These are phyloP conservation scores for Orthonevra nobilis DNA, from an alignment of 2,888 invertebrate genomes.

Conservation along the genomic window DNA sequence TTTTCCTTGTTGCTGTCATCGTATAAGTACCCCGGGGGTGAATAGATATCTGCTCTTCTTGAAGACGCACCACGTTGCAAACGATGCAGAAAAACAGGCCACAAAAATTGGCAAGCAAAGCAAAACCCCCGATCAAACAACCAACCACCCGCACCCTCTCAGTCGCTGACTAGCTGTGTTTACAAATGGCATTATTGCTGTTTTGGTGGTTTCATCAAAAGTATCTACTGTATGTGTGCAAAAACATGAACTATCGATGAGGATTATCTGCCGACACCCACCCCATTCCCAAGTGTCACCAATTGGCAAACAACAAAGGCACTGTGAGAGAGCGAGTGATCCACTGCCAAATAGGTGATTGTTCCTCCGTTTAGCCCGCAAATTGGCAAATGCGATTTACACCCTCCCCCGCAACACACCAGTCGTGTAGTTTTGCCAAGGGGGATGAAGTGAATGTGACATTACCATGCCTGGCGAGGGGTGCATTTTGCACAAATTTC, in stretches of 20 bases:
- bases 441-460: constrained; percentile 14
- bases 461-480: constrained; percentile 29
- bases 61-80: constrained; percentile 58
- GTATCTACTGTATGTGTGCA: constrained; percentile 22
- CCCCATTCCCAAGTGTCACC: constrained; percentile 41
- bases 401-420: neutral
- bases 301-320: constrained; percentile 55
- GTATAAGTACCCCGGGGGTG: constrained; percentile 46
- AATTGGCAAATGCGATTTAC: constrained; percentile 68
- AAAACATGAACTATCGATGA: constrained; percentile 69
- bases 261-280: constrained; percentile 64
- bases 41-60: constrained; percentile 40
- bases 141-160: neutral
- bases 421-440: neutral
- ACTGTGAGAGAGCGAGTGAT: constrained; percentile 14
- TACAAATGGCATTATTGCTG: constrained; percentile 69
- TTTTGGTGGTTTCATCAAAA: constrained; percentile 58
- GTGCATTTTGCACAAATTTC: constrained; percentile 57
- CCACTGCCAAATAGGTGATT: constrained; percentile 51
- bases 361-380: constrained; percentile 68
- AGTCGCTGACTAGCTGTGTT: constrained; percentile 23
- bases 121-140: neutral
- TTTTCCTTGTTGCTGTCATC: constrained; percentile 65
- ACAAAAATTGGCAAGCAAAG: constrained; percentile 61
- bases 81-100: constrained; percentile 62